Conservation (phyloP, 37 sponge, comb jelly and placozoan genomes). For the Cliona cf. orientalis region DNA sequence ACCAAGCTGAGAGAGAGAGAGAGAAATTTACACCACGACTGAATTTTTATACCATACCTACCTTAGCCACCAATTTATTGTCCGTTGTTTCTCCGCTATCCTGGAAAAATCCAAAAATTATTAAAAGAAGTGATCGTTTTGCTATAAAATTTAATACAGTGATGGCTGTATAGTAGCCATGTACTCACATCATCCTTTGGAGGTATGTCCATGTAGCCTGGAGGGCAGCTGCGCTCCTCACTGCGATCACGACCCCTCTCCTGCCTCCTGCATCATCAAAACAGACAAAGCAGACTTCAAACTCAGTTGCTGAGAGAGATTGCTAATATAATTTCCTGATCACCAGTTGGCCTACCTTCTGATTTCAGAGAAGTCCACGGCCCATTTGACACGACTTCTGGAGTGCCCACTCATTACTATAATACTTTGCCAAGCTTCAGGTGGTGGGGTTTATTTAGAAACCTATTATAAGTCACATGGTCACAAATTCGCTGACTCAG, state of each 20-base stretch:
- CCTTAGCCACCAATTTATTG: conserved; percentile 53
- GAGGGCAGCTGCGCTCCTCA: conserved; percentile 33
- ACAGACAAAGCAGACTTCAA: not conserved
- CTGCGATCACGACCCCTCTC: not conserved
- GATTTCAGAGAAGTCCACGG: conserved; percentile 50
- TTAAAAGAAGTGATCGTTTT: not conserved
- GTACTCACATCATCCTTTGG: conserved; percentile 51
- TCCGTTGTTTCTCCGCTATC: conserved; percentile 36
- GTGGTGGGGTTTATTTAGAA: conserved; percentile 17
- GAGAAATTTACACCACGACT: not conserved
- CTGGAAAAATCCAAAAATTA: conserved; percentile 19
- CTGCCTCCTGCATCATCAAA: conserved; percentile 6
- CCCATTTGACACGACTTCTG: conserved; percentile 53
- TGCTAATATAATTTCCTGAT: not conserved
- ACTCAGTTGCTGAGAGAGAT: not conserved
- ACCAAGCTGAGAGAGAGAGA: conserved; percentile 68
- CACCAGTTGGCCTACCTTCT: conserved; percentile 25
- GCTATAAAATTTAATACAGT: not conserved
- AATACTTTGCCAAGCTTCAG: not conserved
- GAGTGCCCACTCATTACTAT: conserved; percentile 23
- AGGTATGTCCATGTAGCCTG: conserved; percentile 43
- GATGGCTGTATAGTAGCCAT: not conserved
- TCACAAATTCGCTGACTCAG: not conserved
- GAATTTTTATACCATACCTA: not conserved
- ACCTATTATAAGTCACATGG: not conserved